These are phyloP conservation scores for Hippocampus kuda DNA, from an alignment of 2,797 vertebrate genomes.

Conservation along the genomic window DNA sequence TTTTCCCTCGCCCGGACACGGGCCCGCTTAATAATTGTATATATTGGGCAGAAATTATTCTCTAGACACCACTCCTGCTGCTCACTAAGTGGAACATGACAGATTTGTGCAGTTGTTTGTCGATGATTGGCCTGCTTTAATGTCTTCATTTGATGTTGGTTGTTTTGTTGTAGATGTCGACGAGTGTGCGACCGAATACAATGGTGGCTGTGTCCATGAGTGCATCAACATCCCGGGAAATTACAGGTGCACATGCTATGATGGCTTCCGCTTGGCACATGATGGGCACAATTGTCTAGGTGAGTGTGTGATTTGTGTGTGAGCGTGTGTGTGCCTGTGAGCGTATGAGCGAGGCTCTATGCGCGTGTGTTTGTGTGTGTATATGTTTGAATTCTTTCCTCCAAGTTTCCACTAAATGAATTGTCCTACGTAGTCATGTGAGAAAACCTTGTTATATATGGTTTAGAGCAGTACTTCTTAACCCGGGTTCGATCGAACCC, in stretches of 20 bases:
- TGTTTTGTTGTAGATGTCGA: constrained; percentile 51
- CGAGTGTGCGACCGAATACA: constrained; percentile 67
- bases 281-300: constrained; percentile 98
- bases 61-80: background rate
- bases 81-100: constrained; percentile 3
- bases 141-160: background rate
- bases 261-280: constrained; percentile 90
- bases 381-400: background rate
- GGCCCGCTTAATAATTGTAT: no score
- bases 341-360: constrained; percentile 1
- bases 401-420: background rate
- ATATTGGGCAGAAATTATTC: background rate
- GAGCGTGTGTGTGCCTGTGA: constrained; percentile 52
- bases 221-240: constrained; percentile 94
- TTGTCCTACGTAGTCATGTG: background rate
- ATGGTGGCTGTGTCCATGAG: constrained; percentile 88
- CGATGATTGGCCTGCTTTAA: constrained; percentile 7
- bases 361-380: background rate
- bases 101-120: background rate
- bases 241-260: constrained; percentile 94
- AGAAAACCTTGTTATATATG: background rate
- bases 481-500: no score
- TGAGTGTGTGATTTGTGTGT: constrained; percentile 56
- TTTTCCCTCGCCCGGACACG: no score
- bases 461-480: background rate